A percentile compares a stretch with the other conserved stretches of the same genome.
Evolutionary conservation across 2,113 vertebrate genomes (phyloP).

Genomic region (Pseudolaguvia tuberculata): DNA sequence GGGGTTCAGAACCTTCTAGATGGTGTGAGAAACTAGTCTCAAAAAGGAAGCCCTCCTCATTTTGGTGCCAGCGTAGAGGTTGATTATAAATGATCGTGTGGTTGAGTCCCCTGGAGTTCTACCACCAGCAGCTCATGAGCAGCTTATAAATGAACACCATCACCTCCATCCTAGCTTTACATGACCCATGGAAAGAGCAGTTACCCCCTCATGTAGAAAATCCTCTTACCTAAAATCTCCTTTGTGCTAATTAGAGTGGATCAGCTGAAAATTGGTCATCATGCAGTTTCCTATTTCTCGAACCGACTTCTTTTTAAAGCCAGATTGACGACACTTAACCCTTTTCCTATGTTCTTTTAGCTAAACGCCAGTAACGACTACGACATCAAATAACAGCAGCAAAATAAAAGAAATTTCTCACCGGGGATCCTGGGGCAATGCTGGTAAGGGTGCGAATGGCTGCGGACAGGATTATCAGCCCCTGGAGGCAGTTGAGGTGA

Average conservation of each 20-base stretch:
- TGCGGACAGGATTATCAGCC: conserved; percentile 27
- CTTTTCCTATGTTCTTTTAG: conserved; percentile 60
- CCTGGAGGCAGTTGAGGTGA: background rate
- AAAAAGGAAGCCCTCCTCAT: no score
- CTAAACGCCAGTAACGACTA: conserved; percentile 58
- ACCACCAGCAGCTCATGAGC: no score
- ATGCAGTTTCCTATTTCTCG: conserved; percentile 40
- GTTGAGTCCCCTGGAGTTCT: no score
- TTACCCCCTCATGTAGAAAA: conserved; percentile 46
- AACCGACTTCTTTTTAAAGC: conserved; percentile 27
- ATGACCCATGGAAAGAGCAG: conserved; percentile 35
- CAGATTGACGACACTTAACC: conserved; percentile 46
- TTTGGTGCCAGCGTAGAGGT: no score
- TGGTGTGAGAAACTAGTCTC: no score
- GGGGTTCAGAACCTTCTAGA: no score
- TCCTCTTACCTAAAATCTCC: conserved; percentile 50
- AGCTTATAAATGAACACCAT: no score
- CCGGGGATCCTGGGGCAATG: conserved; percentile 38
- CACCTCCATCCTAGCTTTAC: no score
- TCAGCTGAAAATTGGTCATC: conserved; percentile 61
- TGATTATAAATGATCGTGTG: no score
- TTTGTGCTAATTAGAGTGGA: conserved; percentile 68
- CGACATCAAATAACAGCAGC: conserved; percentile 65
- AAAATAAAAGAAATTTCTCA: conserved; percentile 59
- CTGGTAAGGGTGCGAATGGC: conserved; percentile 45